Evolutionary conservation across 2,797 vertebrate genomes (phyloP).

Genomic region (Syngnathus acus): DNA sequence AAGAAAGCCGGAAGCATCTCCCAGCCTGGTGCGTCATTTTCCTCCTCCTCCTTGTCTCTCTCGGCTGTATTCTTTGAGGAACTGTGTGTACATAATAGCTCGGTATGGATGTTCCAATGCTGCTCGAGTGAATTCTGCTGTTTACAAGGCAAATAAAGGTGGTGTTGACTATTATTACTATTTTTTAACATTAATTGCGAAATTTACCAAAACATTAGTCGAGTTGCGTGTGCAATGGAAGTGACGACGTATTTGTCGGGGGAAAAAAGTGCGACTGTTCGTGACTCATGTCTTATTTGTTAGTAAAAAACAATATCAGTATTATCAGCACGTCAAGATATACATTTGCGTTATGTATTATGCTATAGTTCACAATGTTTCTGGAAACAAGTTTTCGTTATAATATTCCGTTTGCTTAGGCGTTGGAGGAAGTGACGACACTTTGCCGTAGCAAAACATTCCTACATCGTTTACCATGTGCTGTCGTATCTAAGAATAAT

Average conservation of each 20-base stretch:
- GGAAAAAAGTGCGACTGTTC: background rate
- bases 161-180: slow-evolving; percentile 51
- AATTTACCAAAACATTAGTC: no score
- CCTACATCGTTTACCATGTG: no score
- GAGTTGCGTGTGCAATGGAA: no score
- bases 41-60: slow-evolving; percentile 46
- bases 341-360: background rate
- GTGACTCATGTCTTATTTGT: background rate
- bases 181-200: background rate
- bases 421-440: no score
- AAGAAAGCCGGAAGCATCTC: slow-evolving; percentile 45
- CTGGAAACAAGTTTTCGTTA: no score
- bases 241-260: no score
- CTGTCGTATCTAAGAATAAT: no score
- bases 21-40: slow-evolving; percentile 40
- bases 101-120: slow-evolving; percentile 78
- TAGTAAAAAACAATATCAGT: background rate
- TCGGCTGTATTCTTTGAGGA: slow-evolving; percentile 70
- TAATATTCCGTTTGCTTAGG: no score
- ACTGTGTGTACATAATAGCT: slow-evolving; percentile 86
- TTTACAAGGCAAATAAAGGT: slow-evolving; percentile 83
- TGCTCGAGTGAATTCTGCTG: slow-evolving; percentile 75
- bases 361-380: no score
- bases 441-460: no score
- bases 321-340: background rate